Evolutionary conservation across 2,113 vertebrate genomes (phyloP).

Genomic region (Rhynchopsitta pachyrhyncha): DNA sequence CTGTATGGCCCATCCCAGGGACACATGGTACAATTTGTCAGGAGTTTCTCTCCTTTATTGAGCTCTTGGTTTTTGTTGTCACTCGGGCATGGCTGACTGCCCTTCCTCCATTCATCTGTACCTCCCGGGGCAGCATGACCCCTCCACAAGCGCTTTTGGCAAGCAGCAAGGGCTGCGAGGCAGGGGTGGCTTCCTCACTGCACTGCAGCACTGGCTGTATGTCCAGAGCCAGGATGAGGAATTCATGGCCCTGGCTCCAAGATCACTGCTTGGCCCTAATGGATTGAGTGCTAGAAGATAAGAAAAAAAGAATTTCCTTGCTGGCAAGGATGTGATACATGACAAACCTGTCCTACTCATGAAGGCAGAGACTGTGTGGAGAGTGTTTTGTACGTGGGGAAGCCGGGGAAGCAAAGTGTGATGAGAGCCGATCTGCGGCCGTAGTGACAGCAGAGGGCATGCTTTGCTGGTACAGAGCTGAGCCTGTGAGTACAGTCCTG

Average conservation of each 20-base stretch:
- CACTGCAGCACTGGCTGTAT: accelerated
- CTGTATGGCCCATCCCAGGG: accelerated
- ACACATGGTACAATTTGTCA: accelerated
- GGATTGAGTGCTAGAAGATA: neutral
- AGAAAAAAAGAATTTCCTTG: neutral
- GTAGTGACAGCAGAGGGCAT: conserved; percentile 53
- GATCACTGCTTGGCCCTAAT: no score
- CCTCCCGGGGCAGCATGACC: neutral
- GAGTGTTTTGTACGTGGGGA: neutral
- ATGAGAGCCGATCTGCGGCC: accelerated
- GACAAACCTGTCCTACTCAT: neutral
- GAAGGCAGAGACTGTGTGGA: neutral
- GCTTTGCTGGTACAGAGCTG: neutral
- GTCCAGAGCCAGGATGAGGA: neutral
- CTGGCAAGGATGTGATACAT: neutral
- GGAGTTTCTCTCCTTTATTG: neutral
- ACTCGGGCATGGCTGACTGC: neutral
- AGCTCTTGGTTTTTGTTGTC: neutral
- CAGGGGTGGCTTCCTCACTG: neutral
- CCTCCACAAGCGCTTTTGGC: neutral
- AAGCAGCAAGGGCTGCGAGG: neutral
- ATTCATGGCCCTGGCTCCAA: neutral
- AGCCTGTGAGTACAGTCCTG: accelerated
- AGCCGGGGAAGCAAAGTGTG: accelerated
- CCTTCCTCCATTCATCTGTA: neutral